These are phyloP conservation scores for Epinotia ramella DNA, from an alignment of 2,888 invertebrate genomes.

Conservation along the genomic window DNA sequence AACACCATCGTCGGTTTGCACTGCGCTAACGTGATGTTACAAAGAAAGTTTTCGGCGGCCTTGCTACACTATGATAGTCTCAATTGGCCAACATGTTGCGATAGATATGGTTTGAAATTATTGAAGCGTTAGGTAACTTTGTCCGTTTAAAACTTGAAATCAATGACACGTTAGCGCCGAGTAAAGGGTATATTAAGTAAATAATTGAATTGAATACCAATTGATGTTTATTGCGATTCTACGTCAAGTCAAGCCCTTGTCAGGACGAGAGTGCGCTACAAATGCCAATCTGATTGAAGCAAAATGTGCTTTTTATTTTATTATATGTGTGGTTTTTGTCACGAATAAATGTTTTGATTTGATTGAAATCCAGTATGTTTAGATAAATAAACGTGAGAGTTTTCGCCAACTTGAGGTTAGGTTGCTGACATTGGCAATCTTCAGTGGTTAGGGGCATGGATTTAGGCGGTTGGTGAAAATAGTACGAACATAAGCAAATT, in stretches of 20 bases:
- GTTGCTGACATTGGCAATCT: background rate
- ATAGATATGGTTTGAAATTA: slow-evolving; percentile 22
- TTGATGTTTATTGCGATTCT: background rate
- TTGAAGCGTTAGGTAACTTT: slow-evolving; percentile 23
- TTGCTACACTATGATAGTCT: slow-evolving; percentile 21
- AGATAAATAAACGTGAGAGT: too few relatives aligned
- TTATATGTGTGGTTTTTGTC: too few relatives aligned
- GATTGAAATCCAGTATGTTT: background rate
- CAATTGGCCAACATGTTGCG: slow-evolving; percentile 27
- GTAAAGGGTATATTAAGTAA: background rate
- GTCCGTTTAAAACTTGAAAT: slow-evolving; percentile 12
- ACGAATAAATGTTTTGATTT: background rate
- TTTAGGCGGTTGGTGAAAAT: slow-evolving; percentile 6
- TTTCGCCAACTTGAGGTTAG: background rate
- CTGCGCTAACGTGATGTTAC: slow-evolving; percentile 10
- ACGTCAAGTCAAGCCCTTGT: too few relatives aligned
- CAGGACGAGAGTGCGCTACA: too few relatives aligned
- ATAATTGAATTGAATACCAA: background rate
- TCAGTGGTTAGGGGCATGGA: background rate
- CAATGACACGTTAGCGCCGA: slow-evolving; percentile 13
- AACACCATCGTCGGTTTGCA: background rate
- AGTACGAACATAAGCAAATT: too few relatives aligned
- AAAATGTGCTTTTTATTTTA: too few relatives aligned
- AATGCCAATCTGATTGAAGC: too few relatives aligned
- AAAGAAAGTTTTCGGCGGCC: slow-evolving; percentile 30